These are phyloP conservation scores for Mesorhabditis spiculigera DNA, from an alignment of 2,888 invertebrate species.

Conservation along the genomic window DNA sequence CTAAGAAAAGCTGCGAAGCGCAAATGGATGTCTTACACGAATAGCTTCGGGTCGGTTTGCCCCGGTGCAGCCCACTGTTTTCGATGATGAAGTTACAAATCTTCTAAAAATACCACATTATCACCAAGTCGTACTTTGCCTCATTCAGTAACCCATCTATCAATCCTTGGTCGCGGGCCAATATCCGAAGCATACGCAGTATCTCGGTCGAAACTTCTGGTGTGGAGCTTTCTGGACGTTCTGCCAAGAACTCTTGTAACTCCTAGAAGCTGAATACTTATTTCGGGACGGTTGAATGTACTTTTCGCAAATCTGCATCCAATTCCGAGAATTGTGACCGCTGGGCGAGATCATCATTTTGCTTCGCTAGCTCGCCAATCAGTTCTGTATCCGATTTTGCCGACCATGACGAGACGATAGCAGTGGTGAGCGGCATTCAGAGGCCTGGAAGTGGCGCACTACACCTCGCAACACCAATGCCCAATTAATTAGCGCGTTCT, in stretches of 20 bases:
- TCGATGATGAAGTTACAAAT: constrained; percentile 1
- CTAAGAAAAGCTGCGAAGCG: not conserved
- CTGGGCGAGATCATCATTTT: too few relatives aligned
- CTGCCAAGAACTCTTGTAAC: not conserved
- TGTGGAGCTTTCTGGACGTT: not conserved
- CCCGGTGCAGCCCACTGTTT: not conserved
- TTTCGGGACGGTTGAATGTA: too few relatives aligned
- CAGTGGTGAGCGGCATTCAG: too few relatives aligned
- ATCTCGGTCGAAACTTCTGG: not conserved
- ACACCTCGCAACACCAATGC: too few relatives aligned
- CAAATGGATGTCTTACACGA: not conserved
- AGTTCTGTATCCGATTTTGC: too few relatives aligned
- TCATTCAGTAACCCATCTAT: not conserved
- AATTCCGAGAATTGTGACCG: too few relatives aligned
- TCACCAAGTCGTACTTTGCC: not conserved
- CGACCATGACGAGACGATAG: too few relatives aligned
- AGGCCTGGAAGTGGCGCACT: too few relatives aligned
- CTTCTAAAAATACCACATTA: not conserved
- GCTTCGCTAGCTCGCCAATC: too few relatives aligned
- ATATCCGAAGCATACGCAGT: not conserved
- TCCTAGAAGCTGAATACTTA: too few relatives aligned
- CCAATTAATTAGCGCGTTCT: too few relatives aligned
- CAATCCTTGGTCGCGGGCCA: not conserved
- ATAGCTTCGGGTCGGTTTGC: not conserved
- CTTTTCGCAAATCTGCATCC: too few relatives aligned